Evolutionary conservation across 2,113 vertebrate genomes (phyloP), one percentile per base, ranked within the genome.

Genomic region (Microcebus jonahi): DNA sequence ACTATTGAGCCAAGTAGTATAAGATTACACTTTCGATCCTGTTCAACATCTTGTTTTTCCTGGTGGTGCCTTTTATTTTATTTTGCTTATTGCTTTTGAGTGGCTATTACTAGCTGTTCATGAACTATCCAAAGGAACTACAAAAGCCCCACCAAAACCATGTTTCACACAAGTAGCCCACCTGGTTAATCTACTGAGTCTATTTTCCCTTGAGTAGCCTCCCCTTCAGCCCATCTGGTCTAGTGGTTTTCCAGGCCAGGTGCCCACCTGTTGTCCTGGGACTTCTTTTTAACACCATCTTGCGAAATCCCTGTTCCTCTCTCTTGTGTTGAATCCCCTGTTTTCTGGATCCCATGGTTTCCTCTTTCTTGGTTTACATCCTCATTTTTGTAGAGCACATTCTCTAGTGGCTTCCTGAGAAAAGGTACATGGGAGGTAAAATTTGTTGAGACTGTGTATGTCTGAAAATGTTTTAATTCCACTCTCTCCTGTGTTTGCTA

Each of bases 401-500:
- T 96, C 57, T 92, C 80, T 96, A 94, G 75, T 36, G 42, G 93
- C 73, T 92, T 92, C 88, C 71, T 92, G 70, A 75, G 76, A 65
- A 95, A 94, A 97, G 76, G 88, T 53, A 86, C 50, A 81, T 0
- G 25, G 76, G 81, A 96, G 76, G n/a, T 65, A 73, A 55, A 48
- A 85, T 86, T 85, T 88, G 45, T 83, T 92, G 85, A 95, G 80
- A 90, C 53, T 27, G 45, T 53, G 8, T 36, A n/a, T 39, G 34
- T 80, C 87, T 67, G 61, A 93, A 88, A 88, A 89, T 3, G 5
- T 84, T 45, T 85, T 92, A 68, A 53, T 59, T 88, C 65, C 59
- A 79, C 42, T 59, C 50, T 87, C 53, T n/a, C 0, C 9, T 14
- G 7, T 34, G 7, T 36, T 77, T 57, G 79, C 31, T 45, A 27